A percentile compares a stretch with the other conserved stretches of the same genome.
Evolutionary conservation across 1,140 invertebrate genomes (phyloP).

Genomic region (Camponotus vicinus): DNA sequence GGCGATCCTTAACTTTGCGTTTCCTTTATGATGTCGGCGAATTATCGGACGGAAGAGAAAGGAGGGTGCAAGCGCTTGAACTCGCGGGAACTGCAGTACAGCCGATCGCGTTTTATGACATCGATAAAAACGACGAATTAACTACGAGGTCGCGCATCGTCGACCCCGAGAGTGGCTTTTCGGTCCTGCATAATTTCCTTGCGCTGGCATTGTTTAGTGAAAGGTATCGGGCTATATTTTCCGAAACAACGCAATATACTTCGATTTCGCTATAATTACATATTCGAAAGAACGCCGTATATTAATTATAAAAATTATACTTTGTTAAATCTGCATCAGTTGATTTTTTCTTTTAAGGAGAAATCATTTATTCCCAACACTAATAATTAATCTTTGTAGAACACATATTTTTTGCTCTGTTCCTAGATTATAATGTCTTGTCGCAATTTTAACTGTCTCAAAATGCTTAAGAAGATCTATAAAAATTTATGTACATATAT

Average conservation of each 20-base stretch:
- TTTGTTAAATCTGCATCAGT: background rate
- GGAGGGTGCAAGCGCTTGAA: conserved; percentile 14
- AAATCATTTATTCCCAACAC: background rate
- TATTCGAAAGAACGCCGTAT: background rate
- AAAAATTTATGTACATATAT: too few relatives aligned
- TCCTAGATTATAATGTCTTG: too few relatives aligned
- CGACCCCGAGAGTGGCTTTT: conserved; percentile 28
- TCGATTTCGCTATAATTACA: background rate
- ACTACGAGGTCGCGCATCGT: conserved; percentile 35
- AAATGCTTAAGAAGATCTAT: too few relatives aligned
- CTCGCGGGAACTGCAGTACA: conserved; percentile 18
- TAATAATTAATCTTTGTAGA: background rate
- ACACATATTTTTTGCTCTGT: too few relatives aligned
- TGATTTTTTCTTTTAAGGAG: background rate
- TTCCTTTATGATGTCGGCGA: conserved; percentile 18
- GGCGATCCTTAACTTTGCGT: background rate
- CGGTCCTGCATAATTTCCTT: conserved; percentile 33
- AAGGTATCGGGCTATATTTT: background rate
- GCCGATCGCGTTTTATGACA: conserved; percentile 20
- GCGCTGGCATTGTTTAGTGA: conserved; percentile 25
- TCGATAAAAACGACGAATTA: conserved; percentile 53
- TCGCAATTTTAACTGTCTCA: too few relatives aligned
- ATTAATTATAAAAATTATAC: background rate
- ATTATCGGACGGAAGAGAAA: conserved; percentile 34
- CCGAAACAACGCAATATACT: background rate